Evolutionary conservation across 2,797 vertebrate species (phyloP), one percentile per base, ranked within the genome.

Genomic region (Pangasius larnaudii): DNA sequence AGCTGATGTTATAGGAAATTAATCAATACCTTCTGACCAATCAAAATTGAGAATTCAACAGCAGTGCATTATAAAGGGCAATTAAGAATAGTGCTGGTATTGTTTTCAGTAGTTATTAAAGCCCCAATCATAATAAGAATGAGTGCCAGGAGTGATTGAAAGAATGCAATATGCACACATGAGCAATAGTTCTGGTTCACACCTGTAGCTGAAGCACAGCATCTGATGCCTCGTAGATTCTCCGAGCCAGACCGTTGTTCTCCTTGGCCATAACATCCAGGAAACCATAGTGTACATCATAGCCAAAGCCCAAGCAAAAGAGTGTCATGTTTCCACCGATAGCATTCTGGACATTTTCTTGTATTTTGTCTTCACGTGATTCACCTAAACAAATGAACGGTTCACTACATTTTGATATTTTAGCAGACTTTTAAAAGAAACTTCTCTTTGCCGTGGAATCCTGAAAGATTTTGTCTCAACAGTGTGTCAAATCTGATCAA

Each of bases 251-350:
- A 49, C 98, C 98, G 0, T 96, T 95, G 1, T 98, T 99, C 69
- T 97, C 92, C 46, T 95, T 94, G 36, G 97, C 95, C 95, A 99
- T 91, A 92, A 96, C 96, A 89, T 99, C 97, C 93, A 99, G 93
- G 94, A 99, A 98, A 72, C 87, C 63, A 14, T 96, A 99, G 61
- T 96, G 93, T 91, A 99, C 96, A 10, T 97, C 79, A 0, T 96
- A 95, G 86, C 98, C 98, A 0, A 99, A 98, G 83, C 98, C 98
- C 82, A 99, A 96, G 93, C 96, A 97, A 93, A 97, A 99, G 22
- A 99, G 90, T 74, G 94, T 95, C 13, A 95, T 97, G 0, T 90
- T 95, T 30, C 94, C 96, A 2, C 85, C 53, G 36, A 96, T 91
- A 18, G 95, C 96, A 13, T 91, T 6, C 13, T 3, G 89, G 67